These are phyloP conservation scores for Exocentrus adspersus DNA, from an alignment of 2,888 invertebrate genomes.

Conservation along the genomic window DNA sequence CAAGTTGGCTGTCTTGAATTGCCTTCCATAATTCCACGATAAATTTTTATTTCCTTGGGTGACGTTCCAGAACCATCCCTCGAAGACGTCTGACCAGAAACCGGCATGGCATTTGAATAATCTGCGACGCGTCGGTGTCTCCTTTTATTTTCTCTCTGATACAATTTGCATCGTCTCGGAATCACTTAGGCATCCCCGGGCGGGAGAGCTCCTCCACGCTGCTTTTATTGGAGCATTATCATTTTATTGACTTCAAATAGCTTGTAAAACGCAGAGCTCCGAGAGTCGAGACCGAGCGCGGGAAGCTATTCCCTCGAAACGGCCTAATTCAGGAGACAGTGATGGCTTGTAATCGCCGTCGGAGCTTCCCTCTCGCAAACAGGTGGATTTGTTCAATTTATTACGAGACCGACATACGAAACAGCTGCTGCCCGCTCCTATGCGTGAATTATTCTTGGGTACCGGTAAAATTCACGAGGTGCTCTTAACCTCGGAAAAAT, in stretches of 20 bases:
- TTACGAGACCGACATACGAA: slow-evolving; percentile 50
- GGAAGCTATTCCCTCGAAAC: slow-evolving; percentile 63
- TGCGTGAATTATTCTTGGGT: slow-evolving; percentile 19
- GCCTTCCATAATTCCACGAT: not conserved
- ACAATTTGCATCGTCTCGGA: slow-evolving; percentile 63
- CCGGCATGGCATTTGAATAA: slow-evolving; percentile 1
- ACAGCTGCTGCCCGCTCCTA: slow-evolving; percentile 42
- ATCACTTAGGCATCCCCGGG: slow-evolving; percentile 60
- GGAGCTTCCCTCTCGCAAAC: slow-evolving; percentile 61
- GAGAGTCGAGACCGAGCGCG: slow-evolving; percentile 60
- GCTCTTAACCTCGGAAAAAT: too few species aligned
- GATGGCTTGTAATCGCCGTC: slow-evolving; percentile 65
- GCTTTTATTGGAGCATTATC: slow-evolving; percentile 66
- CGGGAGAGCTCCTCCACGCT: slow-evolving; percentile 54
- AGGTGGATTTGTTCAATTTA: slow-evolving; percentile 63
- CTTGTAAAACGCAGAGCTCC: slow-evolving; percentile 66
- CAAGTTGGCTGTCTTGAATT: too few species aligned
- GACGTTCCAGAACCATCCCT: too few species aligned
- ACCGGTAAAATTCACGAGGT: slow-evolving; percentile 26
- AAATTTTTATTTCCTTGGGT: too few species aligned
- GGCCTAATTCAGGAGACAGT: slow-evolving; percentile 65
- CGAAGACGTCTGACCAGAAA: not conserved
- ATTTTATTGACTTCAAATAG: slow-evolving; percentile 68
- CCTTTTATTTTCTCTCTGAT: slow-evolving; percentile 59
- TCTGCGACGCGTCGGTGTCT: slow-evolving; percentile 13